A percentile compares a stretch with the other conserved stretches of the same genome.
Conservation (phyloP, 2,797 vertebrate species). For the Monodelphis domestica region DNA sequence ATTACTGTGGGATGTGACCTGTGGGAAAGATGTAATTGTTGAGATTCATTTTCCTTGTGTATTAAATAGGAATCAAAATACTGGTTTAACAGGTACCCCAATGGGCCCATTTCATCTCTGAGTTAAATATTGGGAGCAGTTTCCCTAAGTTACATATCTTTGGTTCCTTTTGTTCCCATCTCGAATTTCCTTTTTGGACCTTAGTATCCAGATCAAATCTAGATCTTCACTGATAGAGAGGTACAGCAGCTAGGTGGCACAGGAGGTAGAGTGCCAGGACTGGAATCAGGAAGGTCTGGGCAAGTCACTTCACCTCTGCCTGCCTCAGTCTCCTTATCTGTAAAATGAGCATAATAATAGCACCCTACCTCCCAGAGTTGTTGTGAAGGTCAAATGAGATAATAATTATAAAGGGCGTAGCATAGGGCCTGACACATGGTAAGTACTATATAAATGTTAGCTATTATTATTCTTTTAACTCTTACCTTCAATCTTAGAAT, state of each 20-base stretch:
- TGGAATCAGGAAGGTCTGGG: neutral
- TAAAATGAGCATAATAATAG: neutral
- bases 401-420: neutral
- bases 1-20: neutral
- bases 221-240: neutral
- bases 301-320: neutral
- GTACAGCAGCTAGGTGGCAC: neutral
- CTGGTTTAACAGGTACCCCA: neutral
- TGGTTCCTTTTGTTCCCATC: neutral
- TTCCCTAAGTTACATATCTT: neutral
- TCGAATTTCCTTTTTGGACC: neutral
- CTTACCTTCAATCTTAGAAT: no score
- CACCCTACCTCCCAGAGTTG: neutral
- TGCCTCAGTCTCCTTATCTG: neutral
- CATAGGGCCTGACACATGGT: neutral
- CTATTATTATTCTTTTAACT: no score
- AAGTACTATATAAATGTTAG: neutral
- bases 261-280: neutral
- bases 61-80: neutral
- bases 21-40: neutral
- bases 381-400: neutral
- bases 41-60: neutral
- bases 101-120: neutral
- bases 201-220: neutral
- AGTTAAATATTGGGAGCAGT: neutral